Conservation (phyloP, 1,140 invertebrate species). For the Lordiphosa collinella region DNA sequence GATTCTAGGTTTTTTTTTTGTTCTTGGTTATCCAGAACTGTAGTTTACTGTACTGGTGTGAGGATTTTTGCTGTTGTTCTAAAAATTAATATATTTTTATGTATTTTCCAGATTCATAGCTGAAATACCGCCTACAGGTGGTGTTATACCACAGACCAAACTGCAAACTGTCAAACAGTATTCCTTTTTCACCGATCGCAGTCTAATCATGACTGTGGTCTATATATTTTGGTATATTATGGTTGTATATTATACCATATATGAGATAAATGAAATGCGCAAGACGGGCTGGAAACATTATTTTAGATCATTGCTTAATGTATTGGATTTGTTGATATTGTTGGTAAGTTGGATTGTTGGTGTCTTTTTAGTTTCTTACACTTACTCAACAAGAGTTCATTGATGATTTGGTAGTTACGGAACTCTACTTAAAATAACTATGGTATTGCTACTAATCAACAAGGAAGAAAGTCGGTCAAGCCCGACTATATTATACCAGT, state of each 20-base stretch:
- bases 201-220: constrained; percentile 23
- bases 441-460: too few species aligned
- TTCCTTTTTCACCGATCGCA: constrained; percentile 47
- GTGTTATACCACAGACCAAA: constrained; percentile 54
- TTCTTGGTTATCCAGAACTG: too few species aligned
- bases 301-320: constrained; percentile 38
- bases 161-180: constrained; percentile 51
- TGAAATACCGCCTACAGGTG: constrained; percentile 64
- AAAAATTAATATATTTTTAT: too few species aligned
- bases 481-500: too few species aligned
- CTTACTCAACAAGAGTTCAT: too few species aligned
- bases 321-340: constrained; percentile 47
- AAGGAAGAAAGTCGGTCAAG: too few species aligned
- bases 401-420: too few species aligned
- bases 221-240: constrained; percentile 64
- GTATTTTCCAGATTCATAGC: constrained; percentile 54
- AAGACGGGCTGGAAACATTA: constrained; percentile 39
- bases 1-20: too few species aligned
- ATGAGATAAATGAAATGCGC: constrained; percentile 34
- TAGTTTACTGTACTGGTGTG: too few species aligned
- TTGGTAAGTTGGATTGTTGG: constrained; percentile 16
- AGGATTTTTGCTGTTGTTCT: too few species aligned
- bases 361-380: too few species aligned
- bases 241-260: constrained; percentile 54
- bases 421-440: too few species aligned